These are phyloP conservation scores for Meloidogyne hapla DNA, from an alignment of 1,140 invertebrate genomes.

Conservation along the genomic window DNA sequence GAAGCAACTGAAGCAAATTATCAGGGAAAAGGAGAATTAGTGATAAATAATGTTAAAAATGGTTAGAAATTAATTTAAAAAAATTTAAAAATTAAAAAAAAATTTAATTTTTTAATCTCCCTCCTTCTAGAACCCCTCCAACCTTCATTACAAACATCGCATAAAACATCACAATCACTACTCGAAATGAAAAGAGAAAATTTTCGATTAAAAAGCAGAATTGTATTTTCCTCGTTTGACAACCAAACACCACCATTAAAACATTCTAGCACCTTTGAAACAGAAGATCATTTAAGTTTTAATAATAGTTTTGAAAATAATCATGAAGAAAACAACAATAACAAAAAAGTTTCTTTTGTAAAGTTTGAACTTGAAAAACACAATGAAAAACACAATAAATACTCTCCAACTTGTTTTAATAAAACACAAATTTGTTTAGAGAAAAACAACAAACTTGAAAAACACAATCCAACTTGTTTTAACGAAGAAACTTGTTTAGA, in stretches of 20 bases:
- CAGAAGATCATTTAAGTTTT: background rate
- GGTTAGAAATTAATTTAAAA: background rate
- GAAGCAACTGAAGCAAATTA: background rate
- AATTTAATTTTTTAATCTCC: too few species aligned
- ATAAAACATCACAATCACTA: background rate
- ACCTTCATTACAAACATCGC: too few species aligned
- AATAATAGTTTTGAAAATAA: background rate
- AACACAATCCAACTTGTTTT: background rate
- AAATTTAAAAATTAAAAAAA: background rate
- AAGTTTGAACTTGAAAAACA: background rate
- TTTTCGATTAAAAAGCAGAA: background rate
- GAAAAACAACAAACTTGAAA: background rate
- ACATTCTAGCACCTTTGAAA: conserved; percentile 2
- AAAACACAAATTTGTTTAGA: too few species aligned
- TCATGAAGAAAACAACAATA: background rate
- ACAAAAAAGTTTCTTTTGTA: background rate
- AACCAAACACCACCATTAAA: background rate
- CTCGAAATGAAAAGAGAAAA: conserved; percentile 3
- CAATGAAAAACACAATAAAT: too few species aligned
- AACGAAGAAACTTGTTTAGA: too few species aligned
- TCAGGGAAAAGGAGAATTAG: background rate
- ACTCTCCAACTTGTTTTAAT: too few species aligned
- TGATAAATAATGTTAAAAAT: background rate
- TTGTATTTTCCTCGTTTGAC: background rate
- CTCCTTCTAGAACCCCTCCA: background rate